These are phyloP conservation scores for Yponomeuta sedellus DNA, from an alignment of 2,888 invertebrate species.

Conservation along the genomic window DNA sequence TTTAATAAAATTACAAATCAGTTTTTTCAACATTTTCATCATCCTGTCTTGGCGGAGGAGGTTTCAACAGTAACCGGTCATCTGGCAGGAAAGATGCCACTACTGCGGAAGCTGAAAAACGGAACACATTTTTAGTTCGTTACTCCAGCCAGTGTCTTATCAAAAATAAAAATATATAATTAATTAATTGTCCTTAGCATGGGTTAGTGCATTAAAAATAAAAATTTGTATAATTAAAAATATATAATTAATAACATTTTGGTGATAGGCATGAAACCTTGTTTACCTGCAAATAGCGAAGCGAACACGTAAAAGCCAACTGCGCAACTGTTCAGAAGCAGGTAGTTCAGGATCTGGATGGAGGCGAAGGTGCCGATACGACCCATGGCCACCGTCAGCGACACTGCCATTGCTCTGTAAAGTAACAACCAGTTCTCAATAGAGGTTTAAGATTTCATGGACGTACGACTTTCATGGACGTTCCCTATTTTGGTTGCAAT, in stretches of 20 bases:
- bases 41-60: neutral
- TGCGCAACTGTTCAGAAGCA: conserved; percentile 75
- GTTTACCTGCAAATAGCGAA: conserved; percentile 52
- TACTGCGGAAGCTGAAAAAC: conserved; percentile 18
- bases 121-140: neutral
- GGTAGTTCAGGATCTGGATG: conserved; percentile 75
- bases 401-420: conserved; percentile 76
- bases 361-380: conserved; percentile 76
- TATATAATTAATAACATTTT: no score
- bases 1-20: no score
- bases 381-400: conserved; percentile 72
- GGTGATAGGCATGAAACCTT: no score
- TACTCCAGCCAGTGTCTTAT: neutral
- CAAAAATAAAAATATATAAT: no score
- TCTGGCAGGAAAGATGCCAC: conserved; percentile 18
- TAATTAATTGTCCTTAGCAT: no score
- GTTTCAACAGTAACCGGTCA: conserved; percentile 15
- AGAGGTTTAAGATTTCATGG: no score
- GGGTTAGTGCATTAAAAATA: no score
- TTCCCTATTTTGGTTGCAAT: no score
- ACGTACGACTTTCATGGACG: no score
- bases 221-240: no score
- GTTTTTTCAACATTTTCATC: conserved; percentile 9
- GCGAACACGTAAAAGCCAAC: conserved; percentile 77
- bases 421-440: neutral